These are phyloP conservation scores for Xyrauchen texanus DNA, from an alignment of 2,113 vertebrate species.

Conservation along the genomic window DNA sequence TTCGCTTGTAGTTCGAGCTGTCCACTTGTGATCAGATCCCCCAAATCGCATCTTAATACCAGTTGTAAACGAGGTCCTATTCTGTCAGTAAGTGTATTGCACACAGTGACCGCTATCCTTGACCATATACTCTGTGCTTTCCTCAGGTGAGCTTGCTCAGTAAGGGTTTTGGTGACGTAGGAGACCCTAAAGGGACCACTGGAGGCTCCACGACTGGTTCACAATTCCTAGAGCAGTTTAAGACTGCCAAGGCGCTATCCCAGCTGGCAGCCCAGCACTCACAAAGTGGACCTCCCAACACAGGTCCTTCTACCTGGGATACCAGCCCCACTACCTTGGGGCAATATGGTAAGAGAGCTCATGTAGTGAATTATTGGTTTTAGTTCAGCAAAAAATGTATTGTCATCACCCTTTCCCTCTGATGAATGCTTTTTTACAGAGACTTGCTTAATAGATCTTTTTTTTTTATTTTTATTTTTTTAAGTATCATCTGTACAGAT, in stretches of 20 bases:
- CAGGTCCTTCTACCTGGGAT: slow-evolving; percentile 89
- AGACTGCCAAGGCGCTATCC: slow-evolving; percentile 93
- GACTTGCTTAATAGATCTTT: too few species aligned
- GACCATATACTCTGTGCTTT: neutral
- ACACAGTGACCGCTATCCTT: too few species aligned
- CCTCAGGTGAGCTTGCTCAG: slow-evolving; percentile 91
- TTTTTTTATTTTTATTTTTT: too few species aligned
- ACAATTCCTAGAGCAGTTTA: slow-evolving; percentile 97
- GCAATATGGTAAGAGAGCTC: slow-evolving; percentile 86
- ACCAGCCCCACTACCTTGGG: slow-evolving; percentile 81
- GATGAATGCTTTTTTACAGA: too few species aligned
- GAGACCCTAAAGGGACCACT: slow-evolving; percentile 83
- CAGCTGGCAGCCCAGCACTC: slow-evolving; percentile 94
- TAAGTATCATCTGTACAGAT: too few species aligned
- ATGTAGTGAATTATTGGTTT: neutral
- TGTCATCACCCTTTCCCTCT: too few species aligned
- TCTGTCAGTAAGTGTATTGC: too few species aligned
- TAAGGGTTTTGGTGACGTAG: slow-evolving; percentile 91
- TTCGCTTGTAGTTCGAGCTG: too few species aligned
- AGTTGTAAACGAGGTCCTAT: too few species aligned
- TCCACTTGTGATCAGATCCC: too few species aligned
- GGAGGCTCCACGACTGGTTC: slow-evolving; percentile 87
- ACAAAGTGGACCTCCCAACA: slow-evolving; percentile 74
- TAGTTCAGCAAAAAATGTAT: too few species aligned
- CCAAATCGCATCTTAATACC: too few species aligned